Percentiles rank a stretch among this genome's conserved stretches.
phyloP scores from a whole-genome alignment of 2,113 vertebrate genomes.

The Cromileptes altivelis region DNA sequence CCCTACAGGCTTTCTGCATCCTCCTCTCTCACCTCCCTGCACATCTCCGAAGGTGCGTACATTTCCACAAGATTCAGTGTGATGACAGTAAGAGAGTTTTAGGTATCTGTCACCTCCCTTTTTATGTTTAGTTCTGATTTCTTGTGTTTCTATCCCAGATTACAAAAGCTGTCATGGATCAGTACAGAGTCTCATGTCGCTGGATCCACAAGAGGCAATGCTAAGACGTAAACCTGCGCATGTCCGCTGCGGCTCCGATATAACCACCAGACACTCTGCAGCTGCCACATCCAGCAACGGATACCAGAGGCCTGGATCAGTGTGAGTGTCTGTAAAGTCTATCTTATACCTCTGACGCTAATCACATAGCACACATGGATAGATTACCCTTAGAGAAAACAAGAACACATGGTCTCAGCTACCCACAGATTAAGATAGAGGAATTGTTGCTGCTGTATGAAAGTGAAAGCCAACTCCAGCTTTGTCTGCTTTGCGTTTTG shows the following conservation, averaged over 20 bases:
- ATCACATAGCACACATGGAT: too few species aligned
- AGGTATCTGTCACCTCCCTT: neutral
- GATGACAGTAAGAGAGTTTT: neutral
- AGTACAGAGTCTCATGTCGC: slow-evolving; percentile 91
- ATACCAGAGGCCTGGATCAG: slow-evolving; percentile 93
- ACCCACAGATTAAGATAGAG: too few species aligned
- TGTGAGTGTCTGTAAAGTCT: slow-evolving; percentile 86
- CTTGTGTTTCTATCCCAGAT: slow-evolving; percentile 81
- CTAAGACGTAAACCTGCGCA: slow-evolving; percentile 74
- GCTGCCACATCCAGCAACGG: slow-evolving; percentile 90
- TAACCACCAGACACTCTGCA: slow-evolving; percentile 88
- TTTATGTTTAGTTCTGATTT: neutral
- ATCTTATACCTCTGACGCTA: neutral
- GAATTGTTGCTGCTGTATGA: too few species aligned
- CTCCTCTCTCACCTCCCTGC: slow-evolving; percentile 92
- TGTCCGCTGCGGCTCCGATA: slow-evolving; percentile 82
- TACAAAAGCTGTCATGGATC: slow-evolving; percentile 94
- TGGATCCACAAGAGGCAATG: slow-evolving; percentile 82
- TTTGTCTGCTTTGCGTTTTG: too few species aligned
- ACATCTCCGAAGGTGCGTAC: slow-evolving; percentile 91
- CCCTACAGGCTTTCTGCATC: slow-evolving; percentile 86
- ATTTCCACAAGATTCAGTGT: neutral
- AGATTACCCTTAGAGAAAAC: too few species aligned
- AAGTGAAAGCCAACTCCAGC: too few species aligned
- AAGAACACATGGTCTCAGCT: too few species aligned